Evolutionary conservation across 1,140 invertebrate genomes (phyloP).

Genomic region (Cephus cinctus): DNA sequence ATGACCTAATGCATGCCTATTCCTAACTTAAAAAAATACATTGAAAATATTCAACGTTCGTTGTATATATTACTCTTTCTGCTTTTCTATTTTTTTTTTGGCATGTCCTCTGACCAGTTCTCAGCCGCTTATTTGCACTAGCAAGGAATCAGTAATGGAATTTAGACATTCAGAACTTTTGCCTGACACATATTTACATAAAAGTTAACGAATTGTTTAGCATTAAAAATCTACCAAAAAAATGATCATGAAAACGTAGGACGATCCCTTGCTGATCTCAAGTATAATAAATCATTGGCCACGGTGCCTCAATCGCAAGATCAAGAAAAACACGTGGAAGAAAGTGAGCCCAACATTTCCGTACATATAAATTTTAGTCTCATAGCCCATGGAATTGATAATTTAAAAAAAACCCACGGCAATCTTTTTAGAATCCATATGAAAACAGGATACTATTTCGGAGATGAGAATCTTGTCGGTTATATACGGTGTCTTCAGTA

Average conservation of each 20-base stretch:
- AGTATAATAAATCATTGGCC: no score
- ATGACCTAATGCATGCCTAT: neutral
- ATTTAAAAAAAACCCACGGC: no score
- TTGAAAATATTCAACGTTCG: neutral
- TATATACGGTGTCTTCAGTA: constrained; percentile 32
- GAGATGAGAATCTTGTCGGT: neutral
- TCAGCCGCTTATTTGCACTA: constrained; percentile 14
- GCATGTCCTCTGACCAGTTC: constrained; percentile 49
- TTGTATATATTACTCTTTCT: constrained; percentile 40
- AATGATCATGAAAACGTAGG: no score
- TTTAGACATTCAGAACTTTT: constrained; percentile 10
- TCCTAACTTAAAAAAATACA: constrained; percentile 2
- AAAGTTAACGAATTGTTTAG: constrained; percentile 3
- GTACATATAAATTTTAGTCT: no score
- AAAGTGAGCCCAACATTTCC: no score
- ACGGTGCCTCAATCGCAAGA: no score
- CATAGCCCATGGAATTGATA: no score
- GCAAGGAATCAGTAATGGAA: constrained; percentile 6
- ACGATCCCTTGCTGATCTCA: no score
- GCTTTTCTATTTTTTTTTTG: constrained; percentile 50
- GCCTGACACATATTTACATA: constrained; percentile 12
- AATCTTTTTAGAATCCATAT: no score
- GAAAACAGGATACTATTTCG: no score
- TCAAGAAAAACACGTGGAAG: no score
- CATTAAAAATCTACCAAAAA: neutral